Evolutionary conservation across 2,888 invertebrate species (phyloP), one percentile per base, ranked within the genome.

Genomic region (Ophonus ardosiacus): DNA sequence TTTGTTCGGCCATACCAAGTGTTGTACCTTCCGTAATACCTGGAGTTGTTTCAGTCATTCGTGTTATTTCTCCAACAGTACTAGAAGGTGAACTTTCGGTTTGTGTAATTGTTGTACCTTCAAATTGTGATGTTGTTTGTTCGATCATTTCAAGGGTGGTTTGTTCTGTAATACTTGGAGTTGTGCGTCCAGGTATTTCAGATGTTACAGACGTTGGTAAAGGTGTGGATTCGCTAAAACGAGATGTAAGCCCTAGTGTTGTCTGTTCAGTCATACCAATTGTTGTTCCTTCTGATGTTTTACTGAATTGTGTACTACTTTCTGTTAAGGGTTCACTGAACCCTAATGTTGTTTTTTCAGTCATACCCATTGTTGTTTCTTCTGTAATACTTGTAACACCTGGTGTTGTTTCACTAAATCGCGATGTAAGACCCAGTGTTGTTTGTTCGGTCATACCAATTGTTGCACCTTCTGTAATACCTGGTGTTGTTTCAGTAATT

Each of bases 331-430:
- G 5, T 40, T 40, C 40, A 40, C n/a, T 82, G 78, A 78, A 10
- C 43, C 65, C 63, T 78, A 63, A 43, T 61, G 24, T 63, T 59
- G 43, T 81, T 24, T 56, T 63, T 86, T 84, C 76, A 71, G 83
- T 84, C 4, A 8, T 84, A 43, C 43, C 43, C 5, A 6, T 0
- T 10, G 43, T 43, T 43, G 43, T 43, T 43, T 7, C 8, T 43
- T 4, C 43, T 2, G 65, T 13, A 2, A 8, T n/a, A 17, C 18
- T 2, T 65, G 65, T 6, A 6, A n/a, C 8, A n/a, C 57, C 6
- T 21, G 57, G 59, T 0, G 63, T 76, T 10, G 84, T 71, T 71
- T 74, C 38, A 8, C 51, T 81, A 38, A 84, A 21, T n/a, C 71
- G 68, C 15, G 38, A 24, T 13, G 8, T 38, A 31, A 24, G 65